Evolutionary conservation across 2,113 vertebrate species (phyloP), one percentile per base, ranked within the genome.

Genomic region (Myotis brandtii): DNA sequence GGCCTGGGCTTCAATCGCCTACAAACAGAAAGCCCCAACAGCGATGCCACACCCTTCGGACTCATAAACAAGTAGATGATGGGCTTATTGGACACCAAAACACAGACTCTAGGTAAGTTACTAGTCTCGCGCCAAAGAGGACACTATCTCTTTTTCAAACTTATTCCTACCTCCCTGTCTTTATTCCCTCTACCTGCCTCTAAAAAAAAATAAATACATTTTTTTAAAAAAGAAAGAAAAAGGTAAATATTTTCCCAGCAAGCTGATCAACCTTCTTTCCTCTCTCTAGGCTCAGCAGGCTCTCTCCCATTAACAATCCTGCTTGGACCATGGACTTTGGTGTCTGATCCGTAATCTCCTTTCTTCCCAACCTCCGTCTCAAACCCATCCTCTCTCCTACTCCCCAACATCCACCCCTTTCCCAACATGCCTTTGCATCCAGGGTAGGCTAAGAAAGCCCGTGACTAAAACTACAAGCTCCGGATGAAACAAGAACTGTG

Each of bases 11-110:
- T 11, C 54, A 34, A 72, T 27, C 48, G 56, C 43, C 82, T 84
- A 76, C 77, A 48, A 34, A 9, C 0, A 80, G 37, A 67, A 80
- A 75, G 56, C 56, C 18, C 13, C 5, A 34, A 14, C 9, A 84
- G 17, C 18, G 66, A 77, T 37, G 54, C 3, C 20, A 83, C 3
- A 1, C 87, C 52, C 83, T 32, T 6, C 48, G 81, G 88, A 52
- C 81, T 94, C 4, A 7, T 1, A 79, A 81, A 50, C 89, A 90
- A 81, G 4, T 0, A 80, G 77, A 32, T 67, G n/a, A 92, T 43
- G 67, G 94, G 89, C 84, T 95, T 96, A 67, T 91, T 32, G 80
- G 75, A 96, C 96, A 88, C 46, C 72, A 92, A 86, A 90, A 30
- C 20, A 54, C 11, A 50, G 21, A 88, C 67, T 95, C 75, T 40